Evolutionary conservation across 2,888 invertebrate species (phyloP), one percentile per base, ranked within the genome.

Genomic region (Xanthia icteritia): DNA sequence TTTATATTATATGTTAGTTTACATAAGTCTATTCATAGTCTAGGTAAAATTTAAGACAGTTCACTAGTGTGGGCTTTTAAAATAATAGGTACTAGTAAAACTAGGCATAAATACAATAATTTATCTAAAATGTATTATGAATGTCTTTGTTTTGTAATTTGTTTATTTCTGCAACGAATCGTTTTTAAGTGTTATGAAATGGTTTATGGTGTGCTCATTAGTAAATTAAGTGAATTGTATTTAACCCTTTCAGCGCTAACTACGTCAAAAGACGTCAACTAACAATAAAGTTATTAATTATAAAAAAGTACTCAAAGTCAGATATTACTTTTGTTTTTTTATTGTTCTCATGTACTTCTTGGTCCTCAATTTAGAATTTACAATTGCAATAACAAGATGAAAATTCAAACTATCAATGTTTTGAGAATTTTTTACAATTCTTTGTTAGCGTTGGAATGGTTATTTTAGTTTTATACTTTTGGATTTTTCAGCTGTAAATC

Each of bases 401-500:
- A 84, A 75, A 73, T 11, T 42, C n/a, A 39, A 54, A 58, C 58
- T 84, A 69, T 83, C 85, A 78, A 85, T 72, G 72, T 85, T 85
- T 84, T 84, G 79, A 78, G 83, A 27, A 0, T 84, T 85, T 84
- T 85, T 84, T 85, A 84, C 79, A 79, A 85, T 85, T 70, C 13
- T n/a, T 15, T 51, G 75, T 72, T 82, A 82, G 79, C 42, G 78
- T 54, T 84, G 61, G 23, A 75, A 79, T 23, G 82, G 66, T 85
- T 78, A 51, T 73, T 11, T 51, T 77, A 70, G 80, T 73, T n/a
- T n/a, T 77, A 23, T 81, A 86, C 86, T 77, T 81, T 82, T 85
- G 76, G 85, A 87, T 87, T 67, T 76, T 85, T 87, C 82, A 87
- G 81, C 74, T 64, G 87, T 86, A 87, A 83, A 83, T 85, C 79